Conservation (phyloP, 2,113 vertebrate genomes). For the Parus major region DNA sequence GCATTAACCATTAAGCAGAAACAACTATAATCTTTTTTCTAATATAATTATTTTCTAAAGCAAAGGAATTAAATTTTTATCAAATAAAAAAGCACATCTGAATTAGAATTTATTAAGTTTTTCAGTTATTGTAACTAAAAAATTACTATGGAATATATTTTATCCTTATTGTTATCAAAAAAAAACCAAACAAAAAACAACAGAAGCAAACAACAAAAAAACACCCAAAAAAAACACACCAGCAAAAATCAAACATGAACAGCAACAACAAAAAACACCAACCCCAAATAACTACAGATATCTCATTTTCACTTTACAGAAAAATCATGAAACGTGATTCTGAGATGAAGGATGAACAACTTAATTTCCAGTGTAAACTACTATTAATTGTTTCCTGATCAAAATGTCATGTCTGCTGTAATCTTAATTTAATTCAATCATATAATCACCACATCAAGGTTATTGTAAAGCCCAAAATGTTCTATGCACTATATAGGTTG, state of each 20-base stretch:
- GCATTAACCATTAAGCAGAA: background rate
- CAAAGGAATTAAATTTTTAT: background rate
- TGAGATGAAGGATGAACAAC: background rate
- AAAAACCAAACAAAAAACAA: background rate
- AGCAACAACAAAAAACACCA: too few species aligned
- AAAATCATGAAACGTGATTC: background rate
- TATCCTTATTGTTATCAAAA: background rate
- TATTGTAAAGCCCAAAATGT: background rate
- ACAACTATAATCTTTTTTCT: background rate
- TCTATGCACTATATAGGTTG: background rate
- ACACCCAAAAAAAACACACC: background rate
- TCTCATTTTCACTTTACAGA: background rate
- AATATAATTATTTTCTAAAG: background rate
- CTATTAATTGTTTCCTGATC: background rate
- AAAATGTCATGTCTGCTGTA: background rate
- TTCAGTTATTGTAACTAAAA: background rate
- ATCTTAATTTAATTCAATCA: background rate
- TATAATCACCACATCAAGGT: background rate
- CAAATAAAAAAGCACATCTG: background rate
- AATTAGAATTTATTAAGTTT: background rate
- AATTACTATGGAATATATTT: background rate
- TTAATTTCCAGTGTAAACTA: background rate
- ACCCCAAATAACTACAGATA: background rate
- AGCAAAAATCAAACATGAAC: background rate
- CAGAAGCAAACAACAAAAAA: background rate